A percentile compares a stretch with the other conserved stretches of the same genome.
Conservation (phyloP, 2,113 vertebrate species). For the Camelus bactrianus region DNA sequence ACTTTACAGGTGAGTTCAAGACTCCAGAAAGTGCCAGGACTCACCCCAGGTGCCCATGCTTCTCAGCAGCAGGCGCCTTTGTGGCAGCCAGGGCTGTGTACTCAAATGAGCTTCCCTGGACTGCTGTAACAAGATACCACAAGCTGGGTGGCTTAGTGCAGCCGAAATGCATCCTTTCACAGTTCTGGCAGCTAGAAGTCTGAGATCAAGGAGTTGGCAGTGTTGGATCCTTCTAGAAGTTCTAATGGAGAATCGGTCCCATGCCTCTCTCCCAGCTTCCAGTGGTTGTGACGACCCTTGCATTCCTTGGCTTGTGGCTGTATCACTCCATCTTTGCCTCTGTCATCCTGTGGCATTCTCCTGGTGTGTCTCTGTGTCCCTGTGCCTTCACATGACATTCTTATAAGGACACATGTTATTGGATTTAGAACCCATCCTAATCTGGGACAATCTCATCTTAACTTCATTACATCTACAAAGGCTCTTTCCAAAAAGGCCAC, state of each 20-base stretch:
- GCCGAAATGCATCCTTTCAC: not conserved
- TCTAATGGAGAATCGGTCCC: not conserved
- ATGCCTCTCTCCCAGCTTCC: not conserved
- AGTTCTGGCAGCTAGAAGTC: not conserved
- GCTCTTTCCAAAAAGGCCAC: not conserved
- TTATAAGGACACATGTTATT: not conserved
- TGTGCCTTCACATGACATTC: not conserved
- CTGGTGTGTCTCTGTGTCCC: not conserved
- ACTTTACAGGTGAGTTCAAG: not conserved
- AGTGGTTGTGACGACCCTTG: not conserved
- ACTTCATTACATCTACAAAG: not conserved
- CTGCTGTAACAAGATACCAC: not conserved
- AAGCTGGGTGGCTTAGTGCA: accelerated
- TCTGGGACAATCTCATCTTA: not conserved
- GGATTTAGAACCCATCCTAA: not conserved
- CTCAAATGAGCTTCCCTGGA: not conserved
- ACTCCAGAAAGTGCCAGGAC: not conserved
- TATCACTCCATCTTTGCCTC: not conserved
- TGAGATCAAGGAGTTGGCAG: not conserved
- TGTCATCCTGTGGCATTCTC: accelerated
- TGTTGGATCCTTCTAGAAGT: not conserved
- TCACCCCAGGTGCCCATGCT: accelerated
- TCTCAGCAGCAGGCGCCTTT: not conserved
- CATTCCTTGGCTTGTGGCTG: not conserved
- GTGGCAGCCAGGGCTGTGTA: not conserved